Base-by-base conservation (phyloP, 2,888 invertebrate genomes). In the Diploptera punctata region DNA sequence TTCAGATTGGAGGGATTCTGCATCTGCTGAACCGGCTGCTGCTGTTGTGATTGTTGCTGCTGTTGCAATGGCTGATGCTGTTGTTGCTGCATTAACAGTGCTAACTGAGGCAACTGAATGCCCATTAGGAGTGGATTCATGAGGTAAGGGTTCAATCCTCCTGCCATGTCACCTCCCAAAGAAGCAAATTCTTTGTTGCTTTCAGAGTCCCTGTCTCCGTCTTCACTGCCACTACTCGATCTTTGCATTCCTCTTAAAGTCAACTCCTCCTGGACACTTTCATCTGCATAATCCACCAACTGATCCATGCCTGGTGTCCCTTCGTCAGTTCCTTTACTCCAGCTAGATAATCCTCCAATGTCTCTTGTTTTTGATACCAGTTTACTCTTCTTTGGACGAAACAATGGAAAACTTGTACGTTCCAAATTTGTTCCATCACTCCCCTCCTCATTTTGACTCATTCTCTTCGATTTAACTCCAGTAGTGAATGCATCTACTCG, bases 391-490 rank as follows among this genome's bases (percentile, higher is more conserved):
- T 74, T 74, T 29, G 71, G 71, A 61, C 71, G 68, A 54, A 67
- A 74, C 44, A 74, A 68, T 26, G 74, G 72, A 47, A 70, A 72
- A 49, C 70, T 70, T 60, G 72, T 72, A 19, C 72, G 44, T 54
- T 72, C 72, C 70, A 74, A 67, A 67, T 67, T 70, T 29, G 47
- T 68, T 38, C 67, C 67, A 65, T 73, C 73, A 57, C 65, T 65
- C 18, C 68, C 71, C 33, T 71, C 73, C 31, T 72, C 70, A 71
- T 71, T 68, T 19, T 75, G 65, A 73, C 67, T 75, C 75, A 75
- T 75, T 73, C 73, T 75, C 65, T 70, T 47, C 52, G 38, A 19
- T 62, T 52, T 47, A 62, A 52, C 62, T 65, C 65, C 47, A 31
- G 24, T 73, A 47, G 49, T 21, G 44, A 70, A 70, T 72, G 43